Base-by-base conservation (phyloP, 2,797 vertebrate genomes). In the Glyptemys insculpta region DNA sequence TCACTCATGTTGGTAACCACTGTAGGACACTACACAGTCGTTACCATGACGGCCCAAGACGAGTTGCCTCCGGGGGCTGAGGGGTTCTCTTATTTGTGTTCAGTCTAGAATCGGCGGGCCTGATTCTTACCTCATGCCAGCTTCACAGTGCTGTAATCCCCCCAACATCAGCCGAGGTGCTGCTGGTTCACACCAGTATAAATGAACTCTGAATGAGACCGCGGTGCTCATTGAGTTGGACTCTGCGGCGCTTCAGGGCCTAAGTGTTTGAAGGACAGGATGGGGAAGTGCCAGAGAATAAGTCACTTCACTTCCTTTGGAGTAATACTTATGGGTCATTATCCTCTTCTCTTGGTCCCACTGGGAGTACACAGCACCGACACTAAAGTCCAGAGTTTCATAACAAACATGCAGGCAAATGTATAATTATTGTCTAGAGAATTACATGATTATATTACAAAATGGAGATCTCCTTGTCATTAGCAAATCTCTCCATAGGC, bases 351-450 rank as follows among this genome's bases (percentile, higher is more conserved):
- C 27, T 37, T 54, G 6, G 1, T 52, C 81, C 93, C 87, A 2
- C 52, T 79, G 94, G 89, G 90, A 96, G 44, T 74, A 52, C 37
- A 68, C 53, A 93, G 78, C 54, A 2, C 37, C 50, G 81, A 89
- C 44, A 85, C 81, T 44, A 12, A 95, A 95, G 94, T 89, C 91
- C 78, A 59, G 83, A 89, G 59, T 87, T 95, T 91, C 86, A 76
- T 91, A 94, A 92, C 89, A 96, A 96, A 93, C 53, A 83, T 0
- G 4, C 89, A 91, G 93, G 12, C 81, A 96, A 94, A 90, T 81
- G 59, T 89, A 89, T 91, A 97, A 96, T 97, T 96, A 92, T 95
- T 93, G 83, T 96, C 96, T 95, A 84, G 91, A 95, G 88, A 86
- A 87, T 94, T 93, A 79, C 91, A 95, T 90, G 41, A 88, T 91